These are phyloP conservation scores for Pemphigus obesinymphae DNA, from an alignment of 1,140 invertebrate genomes.

Conservation along the genomic window DNA sequence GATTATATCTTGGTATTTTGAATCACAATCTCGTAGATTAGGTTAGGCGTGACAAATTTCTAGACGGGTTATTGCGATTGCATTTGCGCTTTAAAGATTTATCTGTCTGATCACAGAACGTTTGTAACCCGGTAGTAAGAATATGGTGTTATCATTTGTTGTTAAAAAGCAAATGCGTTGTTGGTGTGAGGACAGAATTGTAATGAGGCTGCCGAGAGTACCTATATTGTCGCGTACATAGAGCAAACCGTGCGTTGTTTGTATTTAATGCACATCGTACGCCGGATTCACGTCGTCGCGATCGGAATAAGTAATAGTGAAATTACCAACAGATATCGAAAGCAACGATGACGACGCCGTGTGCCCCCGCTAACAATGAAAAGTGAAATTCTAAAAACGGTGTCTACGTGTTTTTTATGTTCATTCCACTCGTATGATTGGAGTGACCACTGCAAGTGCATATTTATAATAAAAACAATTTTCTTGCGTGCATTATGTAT, in stretches of 20 bases:
- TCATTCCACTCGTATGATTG: neutral
- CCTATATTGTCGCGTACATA: neutral
- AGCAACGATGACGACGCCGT: neutral
- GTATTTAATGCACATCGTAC: neutral
- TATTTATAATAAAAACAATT: too few species aligned
- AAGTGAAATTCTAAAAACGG: constrained; percentile 8
- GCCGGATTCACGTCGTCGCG: neutral
- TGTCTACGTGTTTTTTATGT: neutral
- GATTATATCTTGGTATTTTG: too few species aligned
- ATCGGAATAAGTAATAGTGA: neutral
- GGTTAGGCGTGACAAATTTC: too few species aligned
- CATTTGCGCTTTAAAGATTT: neutral
- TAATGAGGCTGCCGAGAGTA: neutral
- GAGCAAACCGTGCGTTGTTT: neutral
- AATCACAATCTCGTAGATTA: too few species aligned
- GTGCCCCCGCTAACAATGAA: neutral
- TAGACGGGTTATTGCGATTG: neutral
- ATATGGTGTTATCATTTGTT: neutral
- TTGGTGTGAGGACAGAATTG: neutral
- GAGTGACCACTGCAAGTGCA: too few species aligned
- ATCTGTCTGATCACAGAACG: neutral
- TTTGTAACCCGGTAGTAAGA: neutral
- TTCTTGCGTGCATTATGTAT: too few species aligned
- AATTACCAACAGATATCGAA: neutral
- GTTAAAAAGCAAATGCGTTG: neutral